These are phyloP conservation scores for Hyphantria cunea DNA, from an alignment of 1,140 invertebrate genomes.

Conservation along the genomic window DNA sequence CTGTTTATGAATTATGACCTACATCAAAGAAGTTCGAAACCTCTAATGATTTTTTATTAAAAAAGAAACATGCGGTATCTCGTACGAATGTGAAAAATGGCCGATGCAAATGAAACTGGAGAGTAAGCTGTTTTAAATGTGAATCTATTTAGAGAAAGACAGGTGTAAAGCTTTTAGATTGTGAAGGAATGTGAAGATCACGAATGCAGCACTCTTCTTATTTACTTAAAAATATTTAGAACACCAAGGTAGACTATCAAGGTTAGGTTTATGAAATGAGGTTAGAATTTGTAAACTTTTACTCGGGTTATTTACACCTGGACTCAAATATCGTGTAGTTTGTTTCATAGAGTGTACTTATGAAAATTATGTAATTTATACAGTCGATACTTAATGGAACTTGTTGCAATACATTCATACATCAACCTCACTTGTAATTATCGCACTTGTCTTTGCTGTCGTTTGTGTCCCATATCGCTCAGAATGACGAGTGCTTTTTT, in stretches of 20 bases:
- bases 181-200: constrained; percentile 22
- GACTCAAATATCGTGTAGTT: too few species aligned
- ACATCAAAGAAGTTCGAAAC: background rate
- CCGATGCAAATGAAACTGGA: constrained; percentile 4
- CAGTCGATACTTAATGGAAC: too few species aligned
- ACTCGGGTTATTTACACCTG: too few species aligned
- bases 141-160: constrained; percentile 17
- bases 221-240: background rate
- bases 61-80: background rate
- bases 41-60: background rate
- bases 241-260: too few species aligned
- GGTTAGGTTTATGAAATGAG: background rate
- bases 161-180: constrained; percentile 26
- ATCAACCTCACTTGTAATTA: too few species aligned
- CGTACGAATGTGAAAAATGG: background rate
- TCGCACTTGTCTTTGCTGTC: too few species aligned
- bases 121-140: constrained; percentile 4
- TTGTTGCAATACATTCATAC: too few species aligned
- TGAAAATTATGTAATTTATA: too few species aligned
- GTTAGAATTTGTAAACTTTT: too few species aligned
- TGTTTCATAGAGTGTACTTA: too few species aligned
- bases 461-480: too few species aligned
- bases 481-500: too few species aligned
- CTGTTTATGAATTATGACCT: background rate
- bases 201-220: constrained; percentile 9